A percentile compares a stretch with the other conserved stretches of the same genome.
These are phyloP conservation scores for Apamea anceps DNA, from an alignment of 2,888 invertebrate species.

Conservation along the genomic window DNA sequence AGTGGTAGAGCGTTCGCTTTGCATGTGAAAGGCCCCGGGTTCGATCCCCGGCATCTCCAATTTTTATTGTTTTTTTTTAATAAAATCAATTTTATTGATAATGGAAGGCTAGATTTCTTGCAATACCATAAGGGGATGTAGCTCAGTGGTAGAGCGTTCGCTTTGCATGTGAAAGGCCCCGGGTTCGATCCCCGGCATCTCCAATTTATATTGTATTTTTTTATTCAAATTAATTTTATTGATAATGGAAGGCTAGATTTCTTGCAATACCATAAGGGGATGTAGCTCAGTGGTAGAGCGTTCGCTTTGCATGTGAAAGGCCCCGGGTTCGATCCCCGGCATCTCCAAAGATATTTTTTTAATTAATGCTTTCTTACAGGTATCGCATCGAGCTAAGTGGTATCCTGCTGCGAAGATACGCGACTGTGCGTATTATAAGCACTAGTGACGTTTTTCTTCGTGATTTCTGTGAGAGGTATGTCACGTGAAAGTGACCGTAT, in stretches of 20 bases:
- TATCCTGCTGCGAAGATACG: slow-evolving; percentile 33
- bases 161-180: slow-evolving; percentile 99
- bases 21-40: slow-evolving; percentile 99
- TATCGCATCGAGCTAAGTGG: slow-evolving; percentile 24
- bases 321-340: slow-evolving; percentile 99
- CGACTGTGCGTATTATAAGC: background rate
- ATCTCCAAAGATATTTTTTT: slow-evolving; percentile 91
- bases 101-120: no score
- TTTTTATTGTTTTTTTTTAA: no score
- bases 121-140: slow-evolving; percentile 92
- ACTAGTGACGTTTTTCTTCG: slow-evolving; percentile 9
- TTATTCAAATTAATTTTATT: no score
- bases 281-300: slow-evolving; percentile 99
- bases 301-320: slow-evolving; percentile 97
- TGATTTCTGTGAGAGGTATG: slow-evolving; percentile 29
- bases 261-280: slow-evolving; percentile 46
- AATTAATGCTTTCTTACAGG: background rate
- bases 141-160: slow-evolving; percentile 99
- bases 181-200: slow-evolving; percentile 99
- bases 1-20: slow-evolving; percentile 99
- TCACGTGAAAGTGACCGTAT: slow-evolving; percentile 22
- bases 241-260: no score
- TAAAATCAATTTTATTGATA: no score
- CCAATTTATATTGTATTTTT: slow-evolving; percentile 83
- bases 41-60: slow-evolving; percentile 98